Conservation (phyloP, 92 coral and sea anemone species). For the Epizoanthus stellaris region DNA sequence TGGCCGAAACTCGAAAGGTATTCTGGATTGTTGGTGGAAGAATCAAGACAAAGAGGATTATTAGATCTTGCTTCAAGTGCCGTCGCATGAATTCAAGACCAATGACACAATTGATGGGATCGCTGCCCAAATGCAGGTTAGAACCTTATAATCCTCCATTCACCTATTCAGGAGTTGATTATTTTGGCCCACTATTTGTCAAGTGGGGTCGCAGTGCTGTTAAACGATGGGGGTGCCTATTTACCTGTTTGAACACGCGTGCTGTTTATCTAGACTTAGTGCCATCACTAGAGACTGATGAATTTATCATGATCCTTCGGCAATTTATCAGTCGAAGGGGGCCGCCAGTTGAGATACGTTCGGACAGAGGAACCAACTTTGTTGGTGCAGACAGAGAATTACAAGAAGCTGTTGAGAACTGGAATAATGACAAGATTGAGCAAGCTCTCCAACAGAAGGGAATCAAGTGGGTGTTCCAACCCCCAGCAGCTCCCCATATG, state of each 20-base stretch:
- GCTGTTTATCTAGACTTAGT: slow-evolving; percentile 64
- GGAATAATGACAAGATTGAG: background rate
- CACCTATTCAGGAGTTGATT: slow-evolving; percentile 61
- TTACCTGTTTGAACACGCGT: slow-evolving; percentile 65
- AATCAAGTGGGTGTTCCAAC: too few species aligned
- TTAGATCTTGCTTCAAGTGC: slow-evolving; percentile 60
- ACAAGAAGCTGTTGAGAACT: background rate
- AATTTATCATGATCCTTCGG: slow-evolving; percentile 59
- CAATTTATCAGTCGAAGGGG: slow-evolving; percentile 69
- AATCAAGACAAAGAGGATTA: slow-evolving; percentile 53
- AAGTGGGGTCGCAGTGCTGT: slow-evolving; percentile 69
- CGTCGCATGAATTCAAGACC: slow-evolving; percentile 63
- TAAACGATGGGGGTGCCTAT: slow-evolving; percentile 69
- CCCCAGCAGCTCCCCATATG: too few species aligned
- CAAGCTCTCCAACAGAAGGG: background rate
- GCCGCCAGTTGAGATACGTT: slow-evolving; percentile 60
- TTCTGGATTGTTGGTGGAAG: slow-evolving; percentile 67
- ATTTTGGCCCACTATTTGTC: slow-evolving; percentile 58
- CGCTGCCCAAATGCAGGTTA: slow-evolving; percentile 52
- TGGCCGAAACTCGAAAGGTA: slow-evolving; percentile 46
- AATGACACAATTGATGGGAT: slow-evolving; percentile 62
- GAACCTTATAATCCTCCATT: slow-evolving; percentile 68
- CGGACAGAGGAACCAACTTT: slow-evolving; percentile 39
- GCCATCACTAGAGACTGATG: slow-evolving; percentile 61
- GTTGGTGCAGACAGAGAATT: background rate